Conservation (phyloP, 2,888 invertebrate species). For the Diarsia mendica region DNA sequence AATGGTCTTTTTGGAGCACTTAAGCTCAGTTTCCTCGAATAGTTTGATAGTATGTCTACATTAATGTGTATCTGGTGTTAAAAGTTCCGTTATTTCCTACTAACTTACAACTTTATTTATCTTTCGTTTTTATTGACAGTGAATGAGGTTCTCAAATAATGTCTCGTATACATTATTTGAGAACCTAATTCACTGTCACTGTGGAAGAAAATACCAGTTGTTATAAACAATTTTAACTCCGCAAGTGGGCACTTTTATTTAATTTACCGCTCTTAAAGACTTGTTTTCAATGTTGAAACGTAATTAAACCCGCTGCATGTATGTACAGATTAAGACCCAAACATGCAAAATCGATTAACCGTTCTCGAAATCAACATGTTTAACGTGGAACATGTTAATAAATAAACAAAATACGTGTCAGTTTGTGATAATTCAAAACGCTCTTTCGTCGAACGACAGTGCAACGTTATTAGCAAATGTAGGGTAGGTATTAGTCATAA, state of each 20-base stretch:
- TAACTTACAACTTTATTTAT: not conserved
- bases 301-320: constrained; percentile 52
- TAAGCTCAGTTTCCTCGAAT: constrained; percentile 58
- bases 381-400: constrained; percentile 55
- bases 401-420: constrained; percentile 54
- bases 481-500: constrained; percentile 58
- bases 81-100: constrained; percentile 24
- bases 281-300: constrained; percentile 44
- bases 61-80: constrained; percentile 38
- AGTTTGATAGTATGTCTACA: constrained; percentile 52
- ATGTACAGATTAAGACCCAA: constrained; percentile 49
- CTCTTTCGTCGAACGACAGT: constrained; percentile 48
- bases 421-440: constrained; percentile 44
- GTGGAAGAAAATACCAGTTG: not conserved
- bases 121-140: not conserved
- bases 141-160: constrained; percentile 1
- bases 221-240: constrained; percentile 16
- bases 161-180: no score
- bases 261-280: constrained; percentile 32
- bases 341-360: constrained; percentile 56
- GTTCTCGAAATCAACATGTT: constrained; percentile 52
- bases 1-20: constrained; percentile 67
- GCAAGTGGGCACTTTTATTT: constrained; percentile 26
- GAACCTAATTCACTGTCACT: no score
- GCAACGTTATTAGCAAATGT: constrained; percentile 57